A percentile compares a stretch with the other conserved stretches of the same genome.
These are phyloP conservation scores for Sebastes kiyomatsui DNA, from an alignment of 2,797 vertebrate genomes.

Conservation along the genomic window DNA sequence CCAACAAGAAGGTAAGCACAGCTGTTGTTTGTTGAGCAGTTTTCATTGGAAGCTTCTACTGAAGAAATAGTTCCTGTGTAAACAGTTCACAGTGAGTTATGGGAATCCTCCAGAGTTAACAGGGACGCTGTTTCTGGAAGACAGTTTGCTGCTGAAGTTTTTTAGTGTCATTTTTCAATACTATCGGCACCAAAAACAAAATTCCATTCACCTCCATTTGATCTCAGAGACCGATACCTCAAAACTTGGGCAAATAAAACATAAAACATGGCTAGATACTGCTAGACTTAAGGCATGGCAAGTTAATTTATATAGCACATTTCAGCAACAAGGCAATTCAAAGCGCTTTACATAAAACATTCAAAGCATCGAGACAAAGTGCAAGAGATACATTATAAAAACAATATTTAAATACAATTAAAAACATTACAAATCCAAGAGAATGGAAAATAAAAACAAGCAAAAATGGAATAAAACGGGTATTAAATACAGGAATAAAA, in stretches of 20 bases:
- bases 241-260: background rate
- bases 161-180: background rate
- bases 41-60: background rate
- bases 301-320: background rate
- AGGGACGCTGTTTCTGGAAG: background rate
- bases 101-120: background rate
- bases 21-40: background rate
- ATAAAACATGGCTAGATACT: background rate
- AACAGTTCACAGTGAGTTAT: background rate
- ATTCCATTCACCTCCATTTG: background rate
- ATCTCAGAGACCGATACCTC: background rate
- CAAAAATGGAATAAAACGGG: background rate
- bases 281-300: background rate
- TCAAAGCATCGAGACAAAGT: too few species aligned
- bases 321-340: too few species aligned
- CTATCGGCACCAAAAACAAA: background rate
- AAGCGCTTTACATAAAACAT: too few species aligned
- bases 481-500: too few species aligned
- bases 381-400: too few species aligned
- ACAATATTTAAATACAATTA: too few species aligned
- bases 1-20: slow-evolving; percentile 90
- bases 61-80: background rate
- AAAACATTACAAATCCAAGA: too few species aligned
- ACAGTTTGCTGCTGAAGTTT: background rate
- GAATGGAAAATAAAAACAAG: background rate